phyloP scores from a whole-genome alignment of 2,113 vertebrate species.

The Eclectus roratus region DNA sequence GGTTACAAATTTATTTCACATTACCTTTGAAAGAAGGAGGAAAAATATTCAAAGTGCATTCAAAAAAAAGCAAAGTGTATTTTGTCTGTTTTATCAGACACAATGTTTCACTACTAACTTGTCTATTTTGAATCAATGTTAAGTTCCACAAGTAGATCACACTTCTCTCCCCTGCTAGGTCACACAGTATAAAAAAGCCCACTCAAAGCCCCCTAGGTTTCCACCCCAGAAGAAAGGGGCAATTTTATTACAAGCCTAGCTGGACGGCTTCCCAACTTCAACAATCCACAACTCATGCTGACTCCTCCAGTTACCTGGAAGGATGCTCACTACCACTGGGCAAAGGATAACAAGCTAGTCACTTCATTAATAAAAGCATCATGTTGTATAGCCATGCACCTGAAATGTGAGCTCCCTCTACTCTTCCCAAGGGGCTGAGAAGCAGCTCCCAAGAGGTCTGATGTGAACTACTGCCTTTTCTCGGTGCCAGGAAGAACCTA shows the following conservation, averaged over 20 bases:
- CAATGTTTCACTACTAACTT: background rate
- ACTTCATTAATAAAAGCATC: background rate
- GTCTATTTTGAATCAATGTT: background rate
- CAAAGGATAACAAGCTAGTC: background rate
- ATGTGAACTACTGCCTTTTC: background rate
- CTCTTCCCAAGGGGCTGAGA: background rate
- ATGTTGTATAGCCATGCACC: fast-evolving
- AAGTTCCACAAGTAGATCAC: background rate
- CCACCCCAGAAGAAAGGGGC: background rate
- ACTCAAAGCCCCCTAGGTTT: fast-evolving
- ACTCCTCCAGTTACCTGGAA: background rate
- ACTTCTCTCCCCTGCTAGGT: background rate
- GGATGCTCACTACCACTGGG: fast-evolving
- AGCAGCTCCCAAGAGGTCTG: background rate
- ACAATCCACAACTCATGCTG: background rate
- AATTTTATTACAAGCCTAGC: background rate
- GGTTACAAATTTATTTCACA: background rate
- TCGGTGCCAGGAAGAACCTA: background rate
- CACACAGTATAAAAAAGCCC: background rate
- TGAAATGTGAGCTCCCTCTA: background rate
- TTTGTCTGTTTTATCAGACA: background rate
- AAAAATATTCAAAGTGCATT: background rate
- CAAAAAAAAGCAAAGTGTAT: background rate
- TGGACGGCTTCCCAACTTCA: background rate
- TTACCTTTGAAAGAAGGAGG: background rate